Percentiles rank a stretch among this genome's conserved stretches.
Conservation (phyloP, 2,888 invertebrate genomes). For the Lasioglossum lativentre region DNA sequence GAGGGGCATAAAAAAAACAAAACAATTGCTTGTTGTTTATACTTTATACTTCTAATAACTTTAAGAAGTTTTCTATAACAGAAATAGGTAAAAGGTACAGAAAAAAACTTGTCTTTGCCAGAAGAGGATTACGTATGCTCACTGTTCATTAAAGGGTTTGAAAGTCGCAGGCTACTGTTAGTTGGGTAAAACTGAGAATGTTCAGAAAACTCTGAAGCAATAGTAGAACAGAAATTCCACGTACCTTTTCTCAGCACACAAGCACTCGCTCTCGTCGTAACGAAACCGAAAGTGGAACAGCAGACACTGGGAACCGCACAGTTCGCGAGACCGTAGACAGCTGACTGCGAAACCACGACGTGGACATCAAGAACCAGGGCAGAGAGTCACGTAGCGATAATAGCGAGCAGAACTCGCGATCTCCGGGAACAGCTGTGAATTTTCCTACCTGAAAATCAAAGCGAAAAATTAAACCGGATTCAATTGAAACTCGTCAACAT, state of each 20-base stretch:
- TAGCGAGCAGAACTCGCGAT: neutral
- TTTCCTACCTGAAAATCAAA: neutral
- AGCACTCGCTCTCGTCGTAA: constrained; percentile 7
- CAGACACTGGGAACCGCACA: constrained; percentile 17
- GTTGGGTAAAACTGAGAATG: no score
- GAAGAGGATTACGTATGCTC: no score
- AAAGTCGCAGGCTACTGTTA: no score
- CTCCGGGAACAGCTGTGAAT: neutral
- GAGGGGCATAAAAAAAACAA: no score
- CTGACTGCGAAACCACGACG: constrained; percentile 22
- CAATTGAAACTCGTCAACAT: no score
- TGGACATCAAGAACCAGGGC: constrained; percentile 4
- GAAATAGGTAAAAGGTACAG: no score
- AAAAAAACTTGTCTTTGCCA: no score
- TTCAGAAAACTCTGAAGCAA: neutral
- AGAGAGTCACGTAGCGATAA: neutral
- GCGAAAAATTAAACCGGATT: neutral
- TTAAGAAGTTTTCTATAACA: no score
- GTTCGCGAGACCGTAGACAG: constrained; percentile 18
- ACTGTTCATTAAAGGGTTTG: no score
- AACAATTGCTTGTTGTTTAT: no score
- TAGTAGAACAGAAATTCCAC: neutral
- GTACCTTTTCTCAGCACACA: neutral
- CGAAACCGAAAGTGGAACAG: constrained; percentile 25
- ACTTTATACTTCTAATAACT: no score